Percentiles rank a stretch among this genome's conserved stretches.
Evolutionary conservation across 2,797 vertebrate species (phyloP).

Genomic region (Acanthurus tractus): DNA sequence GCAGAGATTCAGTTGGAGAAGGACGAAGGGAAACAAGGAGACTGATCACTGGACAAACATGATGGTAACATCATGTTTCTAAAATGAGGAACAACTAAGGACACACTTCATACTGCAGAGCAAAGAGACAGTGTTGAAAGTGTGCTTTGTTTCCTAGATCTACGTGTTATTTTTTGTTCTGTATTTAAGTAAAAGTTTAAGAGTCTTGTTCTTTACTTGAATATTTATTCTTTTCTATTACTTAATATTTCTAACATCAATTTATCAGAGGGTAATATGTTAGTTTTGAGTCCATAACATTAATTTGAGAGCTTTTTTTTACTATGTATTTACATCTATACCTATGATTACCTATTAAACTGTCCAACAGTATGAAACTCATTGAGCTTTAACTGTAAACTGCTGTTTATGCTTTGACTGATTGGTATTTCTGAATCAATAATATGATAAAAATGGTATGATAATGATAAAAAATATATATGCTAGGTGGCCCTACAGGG

Average conservation of each 20-base stretch:
- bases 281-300: background rate
- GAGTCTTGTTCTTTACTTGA: background rate
- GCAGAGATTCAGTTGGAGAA: background rate
- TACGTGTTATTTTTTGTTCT: background rate
- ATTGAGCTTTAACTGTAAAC: background rate
- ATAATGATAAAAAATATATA: background rate
- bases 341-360: background rate
- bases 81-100: background rate
- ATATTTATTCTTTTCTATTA: background rate
- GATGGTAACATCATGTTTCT: no score
- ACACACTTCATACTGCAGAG: background rate
- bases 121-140: background rate
- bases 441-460: background rate
- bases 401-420: background rate
- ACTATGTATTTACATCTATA: background rate
- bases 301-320: background rate
- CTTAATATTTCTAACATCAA: background rate
- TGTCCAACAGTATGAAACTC: background rate
- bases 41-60: conserved; percentile 5
- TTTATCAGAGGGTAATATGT: background rate
- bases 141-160: background rate
- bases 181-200: background rate
- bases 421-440: background rate
- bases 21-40: background rate
- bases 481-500: background rate